Percentiles rank a stretch among this genome's conserved stretches.
Conservation (phyloP, 2,888 invertebrate species). For the Lochmaea capreae region DNA sequence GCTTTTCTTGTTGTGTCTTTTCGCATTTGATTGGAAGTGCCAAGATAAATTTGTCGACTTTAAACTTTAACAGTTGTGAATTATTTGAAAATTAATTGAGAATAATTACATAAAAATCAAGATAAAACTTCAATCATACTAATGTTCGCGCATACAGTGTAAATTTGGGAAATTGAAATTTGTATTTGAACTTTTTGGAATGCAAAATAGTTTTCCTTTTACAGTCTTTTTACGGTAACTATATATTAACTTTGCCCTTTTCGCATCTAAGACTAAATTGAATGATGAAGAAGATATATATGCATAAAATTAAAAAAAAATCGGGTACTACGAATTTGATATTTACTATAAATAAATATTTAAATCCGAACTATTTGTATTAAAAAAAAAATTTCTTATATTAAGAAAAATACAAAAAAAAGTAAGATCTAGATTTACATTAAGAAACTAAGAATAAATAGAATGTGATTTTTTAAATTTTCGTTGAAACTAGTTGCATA, state of each 20-base stretch:
- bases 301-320: not conserved
- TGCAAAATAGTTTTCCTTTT: no score
- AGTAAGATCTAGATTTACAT: not conserved
- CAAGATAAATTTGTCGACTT: no score
- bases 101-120: no score
- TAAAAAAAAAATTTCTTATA: conserved; percentile 5
- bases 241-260: not conserved
- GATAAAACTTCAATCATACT: not conserved
- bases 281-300: no score
- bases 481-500: not conserved
- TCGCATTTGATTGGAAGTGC: no score
- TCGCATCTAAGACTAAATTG: conserved; percentile 2
- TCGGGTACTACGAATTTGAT: not conserved
- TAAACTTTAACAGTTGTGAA: no score
- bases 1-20: no score
- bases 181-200: no score
- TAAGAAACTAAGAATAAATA: not conserved
- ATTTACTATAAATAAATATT: not conserved
- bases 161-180: no score
- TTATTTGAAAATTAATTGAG: no score
- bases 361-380: not conserved
- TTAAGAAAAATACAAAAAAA: conserved; percentile 11
- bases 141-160: not conserved
- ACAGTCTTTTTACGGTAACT: not conserved
- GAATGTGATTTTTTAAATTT: not conserved